A percentile compares a stretch with the other conserved stretches of the same genome.
Conservation (phyloP, 2,113 vertebrate genomes). For the Glaucidium brasilianum region DNA sequence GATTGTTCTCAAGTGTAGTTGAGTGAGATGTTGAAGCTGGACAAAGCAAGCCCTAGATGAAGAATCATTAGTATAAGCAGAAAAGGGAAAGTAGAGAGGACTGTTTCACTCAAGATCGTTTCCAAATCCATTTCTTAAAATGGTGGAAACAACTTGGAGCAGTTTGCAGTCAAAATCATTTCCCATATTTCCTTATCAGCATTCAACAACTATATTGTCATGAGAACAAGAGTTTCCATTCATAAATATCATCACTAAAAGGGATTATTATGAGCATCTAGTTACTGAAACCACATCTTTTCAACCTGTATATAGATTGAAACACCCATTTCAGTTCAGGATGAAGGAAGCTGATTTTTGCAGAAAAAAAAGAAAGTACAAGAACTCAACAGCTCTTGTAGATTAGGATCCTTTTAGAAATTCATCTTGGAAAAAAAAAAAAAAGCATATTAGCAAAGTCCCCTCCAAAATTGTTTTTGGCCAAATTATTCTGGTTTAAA, state of each 20-base stretch:
- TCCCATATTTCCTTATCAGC: neutral
- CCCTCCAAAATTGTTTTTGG: neutral
- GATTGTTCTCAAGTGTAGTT: neutral
- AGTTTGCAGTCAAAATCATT: neutral
- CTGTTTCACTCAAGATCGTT: neutral
- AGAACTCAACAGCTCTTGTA: neutral
- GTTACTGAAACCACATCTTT: neutral
- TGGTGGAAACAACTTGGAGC: neutral
- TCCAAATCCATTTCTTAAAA: neutral
- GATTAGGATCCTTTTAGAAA: neutral
- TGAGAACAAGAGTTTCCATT: neutral
- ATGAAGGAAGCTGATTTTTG: neutral
- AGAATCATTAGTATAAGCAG: neutral
- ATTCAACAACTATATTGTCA: neutral
- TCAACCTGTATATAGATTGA: neutral
- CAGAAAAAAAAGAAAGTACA: neutral
- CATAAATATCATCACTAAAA: neutral
- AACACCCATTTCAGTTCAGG: fast-evolving
- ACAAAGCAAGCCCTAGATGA: neutral
- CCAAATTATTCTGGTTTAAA: neutral
- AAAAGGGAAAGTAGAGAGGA: neutral
- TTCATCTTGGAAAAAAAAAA: neutral
- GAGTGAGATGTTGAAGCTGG: neutral
- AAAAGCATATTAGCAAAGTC: neutral
- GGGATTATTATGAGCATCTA: neutral